Evolutionary conservation across 37 sponge, comb jelly and placozoan genomes (phyloP).

Genomic region (Beroe ovata): DNA sequence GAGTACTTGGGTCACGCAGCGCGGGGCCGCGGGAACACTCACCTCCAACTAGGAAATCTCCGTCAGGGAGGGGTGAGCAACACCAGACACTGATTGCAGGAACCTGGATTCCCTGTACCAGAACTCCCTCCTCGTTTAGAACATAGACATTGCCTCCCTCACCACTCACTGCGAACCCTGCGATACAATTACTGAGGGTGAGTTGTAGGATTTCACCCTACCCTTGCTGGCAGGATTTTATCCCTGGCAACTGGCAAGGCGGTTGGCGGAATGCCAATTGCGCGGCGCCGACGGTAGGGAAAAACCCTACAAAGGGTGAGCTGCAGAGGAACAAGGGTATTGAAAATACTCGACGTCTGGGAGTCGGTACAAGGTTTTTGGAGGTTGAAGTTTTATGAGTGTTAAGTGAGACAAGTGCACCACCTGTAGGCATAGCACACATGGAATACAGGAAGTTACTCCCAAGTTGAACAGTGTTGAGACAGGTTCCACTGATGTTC

Average conservation of each 20-base stretch:
- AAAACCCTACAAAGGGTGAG: too few relatives aligned
- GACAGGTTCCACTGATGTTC: neutral
- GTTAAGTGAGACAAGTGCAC: too few relatives aligned
- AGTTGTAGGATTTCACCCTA: too few relatives aligned
- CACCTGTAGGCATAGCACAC: conserved; percentile 12
- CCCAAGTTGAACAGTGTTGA: conserved; percentile 3
- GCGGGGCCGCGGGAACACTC: neutral
- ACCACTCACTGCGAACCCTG: conserved; percentile 33
- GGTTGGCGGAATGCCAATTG: neutral
- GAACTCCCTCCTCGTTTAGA: neutral
- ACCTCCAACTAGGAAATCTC: conserved; percentile 30
- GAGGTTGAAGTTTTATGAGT: too few relatives aligned
- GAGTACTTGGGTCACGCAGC: too few relatives aligned
- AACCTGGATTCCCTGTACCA: conserved; percentile 33
- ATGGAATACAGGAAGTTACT: conserved; percentile 65
- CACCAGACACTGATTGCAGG: conserved; percentile 59
- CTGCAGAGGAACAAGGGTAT: too few relatives aligned
- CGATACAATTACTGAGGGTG: too few relatives aligned
- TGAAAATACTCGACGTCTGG: too few relatives aligned
- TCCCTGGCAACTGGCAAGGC: too few relatives aligned
- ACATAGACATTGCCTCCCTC: conserved; percentile 8
- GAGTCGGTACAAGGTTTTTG: too few relatives aligned
- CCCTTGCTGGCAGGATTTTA: too few relatives aligned
- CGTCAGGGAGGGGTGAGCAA: conserved; percentile 40
- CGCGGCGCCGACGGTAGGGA: too few relatives aligned